Evolutionary conservation across 2,888 invertebrate species (phyloP).

Genomic region (Pelosia muscerda): DNA sequence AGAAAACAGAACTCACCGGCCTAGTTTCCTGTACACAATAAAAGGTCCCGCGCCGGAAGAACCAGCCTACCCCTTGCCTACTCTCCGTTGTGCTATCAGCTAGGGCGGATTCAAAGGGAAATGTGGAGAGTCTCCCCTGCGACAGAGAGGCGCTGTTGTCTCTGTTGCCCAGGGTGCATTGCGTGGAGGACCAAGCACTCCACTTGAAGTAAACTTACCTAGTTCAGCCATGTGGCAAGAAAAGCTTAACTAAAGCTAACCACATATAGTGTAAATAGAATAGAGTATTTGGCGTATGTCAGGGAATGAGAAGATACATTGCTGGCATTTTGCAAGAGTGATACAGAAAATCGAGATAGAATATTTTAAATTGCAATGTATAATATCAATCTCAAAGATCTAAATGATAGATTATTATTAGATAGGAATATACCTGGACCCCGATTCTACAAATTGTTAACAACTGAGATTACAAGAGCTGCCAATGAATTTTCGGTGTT

Average conservation of each 20-base stretch:
- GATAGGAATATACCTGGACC: conserved; percentile 12
- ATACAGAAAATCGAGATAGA: conserved; percentile 19
- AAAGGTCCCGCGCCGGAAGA: not conserved
- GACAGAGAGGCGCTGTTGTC: no score
- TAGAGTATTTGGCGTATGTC: not conserved
- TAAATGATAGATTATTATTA: conserved; percentile 13
- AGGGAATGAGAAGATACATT: not conserved
- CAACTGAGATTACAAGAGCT: no score
- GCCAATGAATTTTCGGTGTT: no score
- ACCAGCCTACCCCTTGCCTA: no score
- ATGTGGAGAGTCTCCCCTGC: no score
- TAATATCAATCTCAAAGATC: not conserved
- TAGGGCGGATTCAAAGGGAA: no score
- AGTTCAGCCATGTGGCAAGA: conserved; percentile 1
- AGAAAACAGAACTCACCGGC: not conserved
- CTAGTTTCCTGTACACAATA: not conserved
- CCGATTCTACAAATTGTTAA: no score
- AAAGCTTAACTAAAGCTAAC: conserved; percentile 19
- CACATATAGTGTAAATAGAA: conserved; percentile 18
- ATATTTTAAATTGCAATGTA: conserved; percentile 11
- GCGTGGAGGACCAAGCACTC: no score
- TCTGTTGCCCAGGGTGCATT: no score
- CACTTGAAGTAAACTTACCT: not conserved
- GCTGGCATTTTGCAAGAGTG: conserved; percentile 16
- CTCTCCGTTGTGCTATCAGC: no score